Conservation (phyloP, 2,888 invertebrate species). For the Stramonita haemastoma region DNA sequence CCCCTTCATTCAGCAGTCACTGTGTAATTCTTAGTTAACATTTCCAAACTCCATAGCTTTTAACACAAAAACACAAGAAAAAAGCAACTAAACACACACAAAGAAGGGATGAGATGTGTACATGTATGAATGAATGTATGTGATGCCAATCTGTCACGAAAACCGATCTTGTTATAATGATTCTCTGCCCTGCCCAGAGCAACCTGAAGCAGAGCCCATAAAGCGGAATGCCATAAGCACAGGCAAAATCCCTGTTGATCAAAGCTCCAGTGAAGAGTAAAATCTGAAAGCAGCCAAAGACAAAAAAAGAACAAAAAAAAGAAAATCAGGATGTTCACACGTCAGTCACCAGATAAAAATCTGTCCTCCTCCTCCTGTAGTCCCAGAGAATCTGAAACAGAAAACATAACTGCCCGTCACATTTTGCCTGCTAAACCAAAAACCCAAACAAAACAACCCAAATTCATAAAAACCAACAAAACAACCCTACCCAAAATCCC, state of each 20-base stretch:
- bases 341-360: slow-evolving; percentile 22
- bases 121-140: neutral
- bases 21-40: no score
- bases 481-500: no score
- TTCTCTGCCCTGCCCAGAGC: neutral
- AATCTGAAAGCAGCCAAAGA: neutral
- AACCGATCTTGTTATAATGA: neutral
- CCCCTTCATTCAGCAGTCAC: no score
- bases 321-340: neutral
- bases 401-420: neutral
- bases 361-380: neutral
- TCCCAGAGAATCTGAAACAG: neutral
- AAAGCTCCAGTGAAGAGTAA: slow-evolving; percentile 5
- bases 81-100: neutral
- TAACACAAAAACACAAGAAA: neutral
- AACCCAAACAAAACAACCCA: neutral
- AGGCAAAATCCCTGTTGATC: slow-evolving; percentile 29
- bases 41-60: no score
- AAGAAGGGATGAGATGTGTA: neutral
- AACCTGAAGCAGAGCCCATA: neutral
- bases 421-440: no score
- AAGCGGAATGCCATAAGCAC: slow-evolving; percentile 36
- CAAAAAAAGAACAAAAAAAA: neutral
- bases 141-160: neutral
- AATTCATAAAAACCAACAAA: no score